A percentile compares a stretch with the other conserved stretches of the same genome.
These are phyloP conservation scores for Trachelus stipa DNA, from an alignment of 2,888 invertebrate species.

Conservation along the genomic window DNA sequence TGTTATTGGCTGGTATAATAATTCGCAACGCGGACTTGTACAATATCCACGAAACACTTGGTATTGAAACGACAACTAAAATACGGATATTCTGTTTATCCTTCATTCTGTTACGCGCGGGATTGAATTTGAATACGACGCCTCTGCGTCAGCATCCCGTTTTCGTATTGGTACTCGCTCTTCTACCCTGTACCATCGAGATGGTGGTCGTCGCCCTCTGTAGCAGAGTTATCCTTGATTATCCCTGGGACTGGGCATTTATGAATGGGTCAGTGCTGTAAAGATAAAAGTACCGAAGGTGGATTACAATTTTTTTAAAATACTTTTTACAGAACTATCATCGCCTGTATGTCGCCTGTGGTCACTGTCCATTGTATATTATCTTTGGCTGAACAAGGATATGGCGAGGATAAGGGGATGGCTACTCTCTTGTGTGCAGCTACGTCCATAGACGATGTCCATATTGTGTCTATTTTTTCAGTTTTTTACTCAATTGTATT, in stretches of 20 bases:
- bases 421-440: slow-evolving; percentile 80
- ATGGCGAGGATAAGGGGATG: slow-evolving; percentile 79
- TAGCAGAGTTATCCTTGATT: slow-evolving; percentile 45
- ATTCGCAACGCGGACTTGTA: slow-evolving; percentile 38
- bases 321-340: slow-evolving; percentile 44
- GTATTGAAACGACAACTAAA: slow-evolving; percentile 37
- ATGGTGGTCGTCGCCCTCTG: slow-evolving; percentile 40
- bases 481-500: slow-evolving; percentile 76
- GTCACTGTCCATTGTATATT: slow-evolving; percentile 57
- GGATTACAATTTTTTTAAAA: background rate
- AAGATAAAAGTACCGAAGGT: background rate
- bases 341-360: slow-evolving; percentile 60
- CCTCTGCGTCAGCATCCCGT: slow-evolving; percentile 45
- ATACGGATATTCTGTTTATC: slow-evolving; percentile 56
- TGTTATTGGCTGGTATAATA: slow-evolving; percentile 73
- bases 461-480: slow-evolving; percentile 80
- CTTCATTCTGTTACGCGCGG: slow-evolving; percentile 57
- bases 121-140: slow-evolving; percentile 56
- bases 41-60: slow-evolving; percentile 50
- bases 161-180: slow-evolving; percentile 47
- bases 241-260: slow-evolving; percentile 59
- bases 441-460: slow-evolving; percentile 80
- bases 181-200: slow-evolving; percentile 56
- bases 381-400: slow-evolving; percentile 68
- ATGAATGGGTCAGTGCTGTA: slow-evolving; percentile 51